phyloP scores from a whole-genome alignment of 2,888 invertebrate species.

The Buathra laborator region DNA sequence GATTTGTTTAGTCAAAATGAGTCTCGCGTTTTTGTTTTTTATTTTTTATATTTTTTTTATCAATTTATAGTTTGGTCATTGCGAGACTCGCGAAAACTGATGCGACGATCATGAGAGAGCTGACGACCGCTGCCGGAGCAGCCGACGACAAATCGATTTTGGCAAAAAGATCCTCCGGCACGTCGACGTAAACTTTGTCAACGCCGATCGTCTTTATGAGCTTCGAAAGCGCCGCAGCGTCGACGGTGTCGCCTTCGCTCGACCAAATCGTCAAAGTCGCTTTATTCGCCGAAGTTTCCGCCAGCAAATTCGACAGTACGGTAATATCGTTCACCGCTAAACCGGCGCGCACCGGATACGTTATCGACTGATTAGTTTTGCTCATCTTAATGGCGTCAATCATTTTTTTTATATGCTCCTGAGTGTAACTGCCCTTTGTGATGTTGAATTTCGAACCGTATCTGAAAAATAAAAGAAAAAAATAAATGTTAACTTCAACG shows the following conservation, averaged over 20 bases:
- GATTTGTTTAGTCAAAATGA: neutral
- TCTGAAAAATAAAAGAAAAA: constrained; percentile 71
- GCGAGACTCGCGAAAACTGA: constrained; percentile 55
- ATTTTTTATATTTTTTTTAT: neutral
- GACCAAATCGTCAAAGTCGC: constrained; percentile 94
- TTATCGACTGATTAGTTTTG: constrained; percentile 89
- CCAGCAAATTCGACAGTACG: constrained; percentile 88
- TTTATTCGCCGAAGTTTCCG: constrained; percentile 85
- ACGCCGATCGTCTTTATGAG: constrained; percentile 90
- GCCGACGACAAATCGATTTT: constrained; percentile 70
- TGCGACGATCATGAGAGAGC: constrained; percentile 45
- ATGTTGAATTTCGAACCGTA: constrained; percentile 75
- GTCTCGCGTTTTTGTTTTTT: neutral
- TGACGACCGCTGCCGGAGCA: constrained; percentile 44
- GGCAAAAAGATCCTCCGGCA: constrained; percentile 87
- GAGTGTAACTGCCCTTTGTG: constrained; percentile 87
- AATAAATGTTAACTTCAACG: neutral
- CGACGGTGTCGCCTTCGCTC: constrained; percentile 88
- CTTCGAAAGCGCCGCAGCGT: constrained; percentile 88
- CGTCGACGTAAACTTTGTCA: constrained; percentile 91
- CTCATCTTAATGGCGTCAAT: constrained; percentile 87
- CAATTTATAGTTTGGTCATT: constrained; percentile 48
- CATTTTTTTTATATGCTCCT: constrained; percentile 90
- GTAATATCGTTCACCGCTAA: constrained; percentile 89
- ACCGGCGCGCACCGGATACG: constrained; percentile 92